Conservation (phyloP, 1,140 invertebrate genomes). For the Tachypleus tridentatus region DNA sequence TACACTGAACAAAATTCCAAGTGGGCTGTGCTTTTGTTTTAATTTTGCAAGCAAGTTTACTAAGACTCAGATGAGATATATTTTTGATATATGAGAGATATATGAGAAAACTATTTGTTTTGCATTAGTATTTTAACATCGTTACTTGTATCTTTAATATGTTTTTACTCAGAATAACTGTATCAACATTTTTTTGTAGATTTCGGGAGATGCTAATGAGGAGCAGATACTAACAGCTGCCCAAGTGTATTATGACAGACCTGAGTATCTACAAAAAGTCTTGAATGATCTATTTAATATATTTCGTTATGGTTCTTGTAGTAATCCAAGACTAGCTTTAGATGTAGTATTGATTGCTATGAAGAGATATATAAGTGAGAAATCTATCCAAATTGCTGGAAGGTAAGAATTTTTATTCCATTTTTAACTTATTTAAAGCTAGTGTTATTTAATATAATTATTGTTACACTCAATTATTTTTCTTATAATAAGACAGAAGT, state of each 20-base stretch:
- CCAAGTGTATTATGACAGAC: constrained; percentile 42
- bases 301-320: constrained; percentile 43
- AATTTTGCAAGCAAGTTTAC: too few species aligned
- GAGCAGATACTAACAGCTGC: constrained; percentile 72
- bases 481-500: too few species aligned
- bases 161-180: too few species aligned
- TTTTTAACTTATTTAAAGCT: neutral
- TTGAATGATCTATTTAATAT: constrained; percentile 85
- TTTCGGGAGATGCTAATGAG: constrained; percentile 83
- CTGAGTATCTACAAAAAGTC: constrained; percentile 63
- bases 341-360: constrained; percentile 70
- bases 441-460: constrained; percentile 20
- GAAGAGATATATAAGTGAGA: constrained; percentile 64
- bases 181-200: constrained; percentile 37
- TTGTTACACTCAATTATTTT: too few species aligned
- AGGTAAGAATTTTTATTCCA: constrained; percentile 43
- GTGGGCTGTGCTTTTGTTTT: too few species aligned
- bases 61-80: too few species aligned
- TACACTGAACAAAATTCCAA: too few species aligned
- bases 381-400: constrained; percentile 84
- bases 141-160: too few species aligned
- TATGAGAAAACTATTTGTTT: neutral
- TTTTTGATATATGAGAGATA: too few species aligned
- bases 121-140: too few species aligned
- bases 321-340: constrained; percentile 46